Evolutionary conservation across 2,888 invertebrate genomes (phyloP).

Genomic region (Synanthedon andrenaeformis): DNA sequence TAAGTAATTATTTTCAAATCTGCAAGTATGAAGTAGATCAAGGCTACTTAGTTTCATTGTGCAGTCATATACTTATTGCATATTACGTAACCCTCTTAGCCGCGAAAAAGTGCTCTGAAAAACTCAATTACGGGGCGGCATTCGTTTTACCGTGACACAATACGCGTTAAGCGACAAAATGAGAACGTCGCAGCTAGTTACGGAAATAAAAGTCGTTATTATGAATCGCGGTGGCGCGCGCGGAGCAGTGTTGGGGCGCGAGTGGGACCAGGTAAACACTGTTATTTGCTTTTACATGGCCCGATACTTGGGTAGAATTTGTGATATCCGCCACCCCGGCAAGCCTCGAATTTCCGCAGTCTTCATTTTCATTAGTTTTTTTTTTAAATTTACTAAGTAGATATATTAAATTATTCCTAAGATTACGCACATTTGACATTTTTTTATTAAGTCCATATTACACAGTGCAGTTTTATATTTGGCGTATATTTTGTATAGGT

Average conservation of each 20-base stretch:
- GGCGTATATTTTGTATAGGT: too few species aligned
- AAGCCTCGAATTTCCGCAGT: conserved; percentile 20
- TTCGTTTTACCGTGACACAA: conserved; percentile 54
- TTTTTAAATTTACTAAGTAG: too few species aligned
- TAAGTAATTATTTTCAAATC: conserved; percentile 12
- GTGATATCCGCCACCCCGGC: conserved; percentile 45
- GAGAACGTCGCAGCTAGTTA: conserved; percentile 59
- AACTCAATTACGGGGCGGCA: conserved; percentile 55
- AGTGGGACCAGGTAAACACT: conserved; percentile 46
- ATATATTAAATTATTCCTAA: too few species aligned
- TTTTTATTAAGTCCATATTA: too few species aligned
- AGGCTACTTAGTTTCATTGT: conserved; percentile 32
- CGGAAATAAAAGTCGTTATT: conserved; percentile 60
- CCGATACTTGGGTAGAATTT: conserved; percentile 54
- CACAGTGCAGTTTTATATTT: too few species aligned
- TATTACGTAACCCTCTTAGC: conserved; percentile 9
- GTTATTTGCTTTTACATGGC: conserved; percentile 51
- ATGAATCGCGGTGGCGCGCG: conserved; percentile 29
- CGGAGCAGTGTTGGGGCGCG: conserved; percentile 10
- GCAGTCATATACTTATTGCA: conserved; percentile 44
- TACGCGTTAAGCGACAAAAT: conserved; percentile 60
- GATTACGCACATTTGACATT: too few species aligned
- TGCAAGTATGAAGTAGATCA: conserved; percentile 36
- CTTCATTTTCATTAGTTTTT: too few species aligned
- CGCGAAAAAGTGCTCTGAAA: conserved; percentile 54